Evolutionary conservation across 2,888 invertebrate genomes (phyloP), one percentile per base, ranked within the genome.

Genomic region (Drosophila buzzatii): DNA sequence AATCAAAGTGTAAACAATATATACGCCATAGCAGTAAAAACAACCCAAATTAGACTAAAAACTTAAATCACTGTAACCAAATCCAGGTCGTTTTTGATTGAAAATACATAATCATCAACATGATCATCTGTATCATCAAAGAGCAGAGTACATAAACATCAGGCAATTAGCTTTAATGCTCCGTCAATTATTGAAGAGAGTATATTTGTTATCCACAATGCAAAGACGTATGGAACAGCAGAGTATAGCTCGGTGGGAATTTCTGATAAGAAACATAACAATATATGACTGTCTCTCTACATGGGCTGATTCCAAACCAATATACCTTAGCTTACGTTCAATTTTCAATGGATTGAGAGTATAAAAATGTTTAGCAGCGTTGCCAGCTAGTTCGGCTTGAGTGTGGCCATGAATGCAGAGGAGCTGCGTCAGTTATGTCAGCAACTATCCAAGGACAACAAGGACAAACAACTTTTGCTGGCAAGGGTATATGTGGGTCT

Each of bases 401-500:
- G 52, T 70, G 65, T 70, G 78, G 70, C 72, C 57, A 75, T 75
- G 74, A 79, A 79, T 71, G 65, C 71, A 62, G 79, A 59, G 35
- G 65, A 64, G 35, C 57, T 69, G 79, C 79, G 52, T 59, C 62
- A 73, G 68, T 58, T 70, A 74, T 78, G 65, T 59, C 67, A 78
- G 56, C 65, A 78, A 37, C 47, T 53, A 45, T 39, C 67, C 78
- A 84, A 75, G 87, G 76, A 71, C 82, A 76, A 67, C 57, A 76
- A 82, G 80, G 67, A 82, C 74, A 77, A 81, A 69, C 79, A 72
- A 58, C 69, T 73, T 55, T 35, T 57, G 75, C 62, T 37, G 44
- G 41, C 62, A 47, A 55, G 56, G 23, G 27, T 51, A 39, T 39
- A n/a, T 70, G 42, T 47, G 59, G 27, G 31, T 44, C 20, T 62